Conservation (phyloP, 1,140 invertebrate species). For the Lithobius niger region DNA sequence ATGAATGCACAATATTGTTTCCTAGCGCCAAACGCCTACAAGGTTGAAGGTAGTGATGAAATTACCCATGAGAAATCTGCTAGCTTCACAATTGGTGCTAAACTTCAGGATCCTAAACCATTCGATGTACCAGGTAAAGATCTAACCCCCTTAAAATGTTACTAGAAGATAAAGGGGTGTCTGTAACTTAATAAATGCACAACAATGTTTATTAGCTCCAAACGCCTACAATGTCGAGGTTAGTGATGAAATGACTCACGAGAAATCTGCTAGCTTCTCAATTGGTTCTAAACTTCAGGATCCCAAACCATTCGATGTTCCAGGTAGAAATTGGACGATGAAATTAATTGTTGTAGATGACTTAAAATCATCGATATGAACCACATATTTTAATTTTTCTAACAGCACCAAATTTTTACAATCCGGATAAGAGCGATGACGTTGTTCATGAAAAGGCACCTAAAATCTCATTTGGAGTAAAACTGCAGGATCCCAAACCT, state of each 20-base stretch:
- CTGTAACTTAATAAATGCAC: neutral
- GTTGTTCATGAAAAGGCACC: constrained; percentile 41
- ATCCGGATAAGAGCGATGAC: constrained; percentile 51
- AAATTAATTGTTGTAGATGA: too few species aligned
- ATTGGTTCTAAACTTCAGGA: neutral
- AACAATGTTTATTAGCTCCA: neutral
- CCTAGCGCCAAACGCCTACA: constrained; percentile 68
- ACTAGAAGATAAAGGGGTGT: too few species aligned
- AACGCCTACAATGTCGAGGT: neutral
- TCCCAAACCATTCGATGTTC: neutral
- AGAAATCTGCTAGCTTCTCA: neutral
- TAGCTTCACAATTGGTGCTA: constrained; percentile 51
- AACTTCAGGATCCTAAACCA: constrained; percentile 35
- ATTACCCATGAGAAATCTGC: constrained; percentile 41
- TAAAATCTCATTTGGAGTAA: constrained; percentile 52
- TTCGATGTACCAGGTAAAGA: constrained; percentile 41
- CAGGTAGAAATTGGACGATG: too few species aligned
- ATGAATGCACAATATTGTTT: too few species aligned
- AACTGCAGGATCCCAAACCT: constrained; percentile 34
- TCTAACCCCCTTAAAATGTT: too few species aligned
- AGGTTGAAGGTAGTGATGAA: constrained; percentile 51
- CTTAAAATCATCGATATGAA: neutral
- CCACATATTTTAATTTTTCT: constrained; percentile 4
- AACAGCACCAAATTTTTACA: constrained; percentile 27
- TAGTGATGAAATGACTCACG: neutral